phyloP scores from a whole-genome alignment of 2,888 invertebrate genomes.

The Agriopis leucophaearia region DNA sequence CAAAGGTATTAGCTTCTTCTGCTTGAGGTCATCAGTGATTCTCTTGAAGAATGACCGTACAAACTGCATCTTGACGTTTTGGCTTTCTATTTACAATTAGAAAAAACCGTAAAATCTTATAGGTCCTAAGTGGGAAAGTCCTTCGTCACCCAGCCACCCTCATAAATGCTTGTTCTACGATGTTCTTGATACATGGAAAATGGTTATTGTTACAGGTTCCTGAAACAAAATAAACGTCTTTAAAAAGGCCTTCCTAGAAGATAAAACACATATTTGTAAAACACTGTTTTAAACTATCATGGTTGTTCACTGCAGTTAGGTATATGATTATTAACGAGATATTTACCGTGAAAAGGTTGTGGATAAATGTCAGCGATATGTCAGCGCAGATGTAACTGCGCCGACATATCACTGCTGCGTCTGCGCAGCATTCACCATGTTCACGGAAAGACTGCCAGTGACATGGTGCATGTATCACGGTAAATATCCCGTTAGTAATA shows the following conservation, averaged over 20 bases:
- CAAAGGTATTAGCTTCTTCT: slow-evolving; percentile 90
- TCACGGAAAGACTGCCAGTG: too few relatives aligned
- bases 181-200: slow-evolving; percentile 76
- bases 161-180: slow-evolving; percentile 58
- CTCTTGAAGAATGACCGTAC: slow-evolving; percentile 88
- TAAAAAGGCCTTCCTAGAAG: background rate
- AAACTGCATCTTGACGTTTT: slow-evolving; percentile 82
- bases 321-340: too few relatives aligned
- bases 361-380: too few relatives aligned
- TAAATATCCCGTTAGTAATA: too few relatives aligned
- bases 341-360: too few relatives aligned
- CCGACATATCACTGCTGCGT: too few relatives aligned
- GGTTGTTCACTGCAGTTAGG: too few relatives aligned
- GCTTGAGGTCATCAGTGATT: slow-evolving; percentile 89
- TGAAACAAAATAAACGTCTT: slow-evolving; percentile 58
- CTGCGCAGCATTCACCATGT: too few relatives aligned
- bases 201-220: slow-evolving; percentile 52
- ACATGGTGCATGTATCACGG: too few relatives aligned
- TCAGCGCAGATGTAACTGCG: too few relatives aligned
- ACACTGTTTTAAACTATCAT: too few relatives aligned
- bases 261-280: too few relatives aligned
- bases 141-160: slow-evolving; percentile 66
- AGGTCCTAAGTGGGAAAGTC: slow-evolving; percentile 68
- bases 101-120: slow-evolving; percentile 1
- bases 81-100: slow-evolving; percentile 31